Evolutionary conservation across 2,113 vertebrate genomes (phyloP).

Genomic region (Anser brachyrhynchus): DNA sequence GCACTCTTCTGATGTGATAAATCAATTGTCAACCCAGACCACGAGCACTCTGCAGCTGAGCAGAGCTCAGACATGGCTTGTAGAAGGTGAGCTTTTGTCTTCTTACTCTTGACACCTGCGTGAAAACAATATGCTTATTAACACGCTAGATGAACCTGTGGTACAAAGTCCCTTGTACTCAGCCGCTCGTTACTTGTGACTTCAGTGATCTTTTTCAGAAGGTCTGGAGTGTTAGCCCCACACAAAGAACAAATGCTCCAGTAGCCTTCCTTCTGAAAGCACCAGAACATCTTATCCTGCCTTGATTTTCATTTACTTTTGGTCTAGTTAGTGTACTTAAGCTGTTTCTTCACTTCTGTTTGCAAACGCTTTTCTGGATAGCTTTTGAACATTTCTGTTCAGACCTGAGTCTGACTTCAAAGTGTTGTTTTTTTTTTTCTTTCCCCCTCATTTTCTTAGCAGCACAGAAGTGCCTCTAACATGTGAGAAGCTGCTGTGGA

Average conservation of each 20-base stretch:
- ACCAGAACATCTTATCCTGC: not conserved
- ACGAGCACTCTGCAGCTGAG: not conserved
- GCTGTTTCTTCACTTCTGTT: not conserved
- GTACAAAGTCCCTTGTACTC: not conserved
- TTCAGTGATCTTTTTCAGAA: not conserved
- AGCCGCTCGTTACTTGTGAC: rapidly evolving
- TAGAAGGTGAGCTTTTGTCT: not conserved
- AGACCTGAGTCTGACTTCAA: not conserved
- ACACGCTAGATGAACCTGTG: not conserved
- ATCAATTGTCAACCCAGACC: rapidly evolving
- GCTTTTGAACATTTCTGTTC: not conserved
- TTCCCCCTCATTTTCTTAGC: not conserved
- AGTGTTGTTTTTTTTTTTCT: not conserved
- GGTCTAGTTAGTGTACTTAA: not conserved
- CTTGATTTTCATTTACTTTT: not conserved
- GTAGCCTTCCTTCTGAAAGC: not conserved
- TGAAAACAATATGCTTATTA: not conserved
- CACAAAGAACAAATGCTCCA: not conserved
- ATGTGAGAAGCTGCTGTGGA: not conserved
- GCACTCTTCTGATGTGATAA: not conserved
- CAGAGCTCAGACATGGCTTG: not conserved
- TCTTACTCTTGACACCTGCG: not conserved
- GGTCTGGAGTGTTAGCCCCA: not conserved
- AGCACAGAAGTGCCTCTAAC: not conserved
- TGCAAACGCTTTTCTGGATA: not conserved